phyloP scores from a whole-genome alignment of 2,888 invertebrate species.

The Drosophila mimetica region DNA sequence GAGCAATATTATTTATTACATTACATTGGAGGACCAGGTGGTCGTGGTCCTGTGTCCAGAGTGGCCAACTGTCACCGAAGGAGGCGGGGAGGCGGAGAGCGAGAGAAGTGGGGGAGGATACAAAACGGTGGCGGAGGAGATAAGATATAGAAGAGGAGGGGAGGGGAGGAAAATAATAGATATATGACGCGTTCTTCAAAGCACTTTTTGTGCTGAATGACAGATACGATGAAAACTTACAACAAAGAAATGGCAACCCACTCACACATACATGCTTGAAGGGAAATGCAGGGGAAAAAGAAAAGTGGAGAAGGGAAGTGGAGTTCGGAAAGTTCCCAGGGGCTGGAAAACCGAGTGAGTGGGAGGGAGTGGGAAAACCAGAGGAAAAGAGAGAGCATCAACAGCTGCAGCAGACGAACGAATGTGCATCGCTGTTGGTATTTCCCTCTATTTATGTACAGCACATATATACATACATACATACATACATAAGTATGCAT shows the following conservation, averaged over 20 bases:
- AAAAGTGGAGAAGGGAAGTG: background rate
- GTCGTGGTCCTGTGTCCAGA: constrained; percentile 15
- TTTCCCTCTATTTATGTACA: constrained; percentile 6
- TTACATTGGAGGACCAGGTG: constrained; percentile 8
- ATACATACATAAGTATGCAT: background rate
- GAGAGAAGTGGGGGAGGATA: background rate
- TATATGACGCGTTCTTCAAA: constrained; percentile 12
- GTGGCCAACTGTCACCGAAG: constrained; percentile 6
- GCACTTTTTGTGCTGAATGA: constrained; percentile 33
- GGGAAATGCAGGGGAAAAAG: constrained; percentile 1
- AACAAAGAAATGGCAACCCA: constrained; percentile 12
- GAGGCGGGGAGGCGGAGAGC: background rate
- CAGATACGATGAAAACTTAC: constrained; percentile 31
- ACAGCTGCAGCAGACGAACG: constrained; percentile 40
- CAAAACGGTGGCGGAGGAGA: background rate
- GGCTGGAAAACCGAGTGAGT: constrained; percentile 23
- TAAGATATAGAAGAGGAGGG: background rate
- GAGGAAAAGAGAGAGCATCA: constrained; percentile 17
- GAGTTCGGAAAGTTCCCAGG: constrained; percentile 16
- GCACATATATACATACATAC: background rate
- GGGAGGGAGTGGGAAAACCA: constrained; percentile 9
- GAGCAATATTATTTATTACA: constrained; percentile 26
- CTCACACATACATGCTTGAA: constrained; percentile 5
- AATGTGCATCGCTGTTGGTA: constrained; percentile 50
- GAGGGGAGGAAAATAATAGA: background rate